Percentiles rank a stretch among this genome's conserved stretches.
These are phyloP conservation scores for Buceros bicornis DNA, from an alignment of 2,797 vertebrate species.

Conservation along the genomic window DNA sequence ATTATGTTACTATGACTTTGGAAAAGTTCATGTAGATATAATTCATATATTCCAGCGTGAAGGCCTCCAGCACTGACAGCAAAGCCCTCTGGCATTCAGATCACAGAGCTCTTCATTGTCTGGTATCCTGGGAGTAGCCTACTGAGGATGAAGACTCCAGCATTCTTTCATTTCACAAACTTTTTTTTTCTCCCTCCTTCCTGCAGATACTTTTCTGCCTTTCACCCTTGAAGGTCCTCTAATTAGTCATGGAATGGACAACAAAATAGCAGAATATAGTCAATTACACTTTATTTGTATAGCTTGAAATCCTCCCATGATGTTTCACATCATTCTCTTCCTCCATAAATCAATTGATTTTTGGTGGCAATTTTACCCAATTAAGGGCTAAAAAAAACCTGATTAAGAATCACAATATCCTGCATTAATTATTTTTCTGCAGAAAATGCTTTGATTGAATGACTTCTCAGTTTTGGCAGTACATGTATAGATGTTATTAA, in stretches of 20 bases:
- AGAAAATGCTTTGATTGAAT: background rate
- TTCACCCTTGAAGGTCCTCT: background rate
- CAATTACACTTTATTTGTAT: background rate
- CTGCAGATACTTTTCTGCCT: background rate
- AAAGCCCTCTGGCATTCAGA: background rate
- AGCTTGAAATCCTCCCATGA: background rate
- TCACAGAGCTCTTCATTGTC: background rate
- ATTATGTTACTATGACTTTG: background rate
- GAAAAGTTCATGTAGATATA: background rate
- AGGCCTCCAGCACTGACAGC: background rate
- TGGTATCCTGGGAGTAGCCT: background rate
- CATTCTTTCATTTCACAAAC: background rate
- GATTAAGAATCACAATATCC: background rate
- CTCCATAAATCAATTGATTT: background rate
- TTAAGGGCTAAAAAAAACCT: background rate
- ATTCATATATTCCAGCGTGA: background rate
- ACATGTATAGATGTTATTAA: background rate
- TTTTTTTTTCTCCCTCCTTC: background rate
- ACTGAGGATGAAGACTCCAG: background rate
- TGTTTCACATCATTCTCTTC: background rate
- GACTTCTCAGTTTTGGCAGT: background rate
- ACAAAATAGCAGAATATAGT: background rate
- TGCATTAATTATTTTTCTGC: background rate
- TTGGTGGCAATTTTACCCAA: background rate
- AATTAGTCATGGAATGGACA: background rate